These are phyloP conservation scores for Drosophila sp. DNA, from an alignment of 1,140 invertebrate species.

Conservation along the genomic window DNA sequence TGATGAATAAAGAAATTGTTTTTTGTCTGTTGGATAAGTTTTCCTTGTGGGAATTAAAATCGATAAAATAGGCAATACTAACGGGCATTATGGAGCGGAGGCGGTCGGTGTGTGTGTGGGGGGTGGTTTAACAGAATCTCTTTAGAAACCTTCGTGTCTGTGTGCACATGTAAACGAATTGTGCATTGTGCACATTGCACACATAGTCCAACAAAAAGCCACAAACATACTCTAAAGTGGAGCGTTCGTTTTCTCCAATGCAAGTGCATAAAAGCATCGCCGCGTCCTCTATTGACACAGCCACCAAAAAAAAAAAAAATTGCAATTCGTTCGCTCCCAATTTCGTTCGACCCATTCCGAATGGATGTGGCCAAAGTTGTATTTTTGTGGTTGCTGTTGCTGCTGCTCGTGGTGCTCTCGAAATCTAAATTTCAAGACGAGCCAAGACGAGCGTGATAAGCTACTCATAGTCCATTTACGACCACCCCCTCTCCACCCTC, in stretches of 20 bases:
- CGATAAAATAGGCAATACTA: no score
- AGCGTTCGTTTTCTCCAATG: slow-evolving; percentile 6
- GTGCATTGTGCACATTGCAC: not conserved
- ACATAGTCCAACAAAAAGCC: not conserved
- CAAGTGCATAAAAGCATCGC: slow-evolving; percentile 2
- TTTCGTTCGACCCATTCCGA: not conserved
- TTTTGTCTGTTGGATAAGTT: no score
- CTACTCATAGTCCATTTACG: slow-evolving; percentile 9
- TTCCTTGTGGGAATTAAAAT: no score
- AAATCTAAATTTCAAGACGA: slow-evolving; percentile 10
- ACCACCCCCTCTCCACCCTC: not conserved
- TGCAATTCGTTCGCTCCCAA: slow-evolving; percentile 9
- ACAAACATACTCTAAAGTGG: not conserved
- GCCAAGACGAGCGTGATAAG: slow-evolving; percentile 1
- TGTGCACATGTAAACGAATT: not conserved
- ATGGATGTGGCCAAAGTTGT: not conserved
- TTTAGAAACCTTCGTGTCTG: no score
- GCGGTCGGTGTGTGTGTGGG: no score
- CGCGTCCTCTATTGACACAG: slow-evolving; percentile 5
- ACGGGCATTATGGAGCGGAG: no score
- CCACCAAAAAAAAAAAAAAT: not conserved
- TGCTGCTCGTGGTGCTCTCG: not conserved
- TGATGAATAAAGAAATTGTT: no score
- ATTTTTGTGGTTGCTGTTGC: not conserved
- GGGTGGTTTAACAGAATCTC: no score